Base-by-base conservation (phyloP, 2,888 invertebrate genomes). In the Polylopha cassiicola region DNA sequence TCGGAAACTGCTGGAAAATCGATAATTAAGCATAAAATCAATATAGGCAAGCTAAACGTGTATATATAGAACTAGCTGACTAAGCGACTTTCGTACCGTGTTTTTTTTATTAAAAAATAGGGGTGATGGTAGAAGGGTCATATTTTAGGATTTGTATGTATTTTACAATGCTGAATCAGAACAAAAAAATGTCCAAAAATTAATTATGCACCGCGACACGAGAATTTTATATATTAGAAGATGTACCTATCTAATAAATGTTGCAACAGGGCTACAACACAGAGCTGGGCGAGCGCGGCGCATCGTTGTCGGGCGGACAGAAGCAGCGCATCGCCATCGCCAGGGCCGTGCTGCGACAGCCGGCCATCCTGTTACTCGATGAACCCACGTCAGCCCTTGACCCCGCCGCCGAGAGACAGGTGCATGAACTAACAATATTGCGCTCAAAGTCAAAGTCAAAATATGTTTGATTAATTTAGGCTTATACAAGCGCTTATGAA, bases 341-440 rank as follows among this genome's bases (percentile, higher is more conserved):
- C 0, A 82, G 95, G 32, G 94, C 95, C 0, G 68, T 95, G 26
- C 87, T 95, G 4, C 77, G 92, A 18, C 82, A 89, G 45, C 95
- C 95, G 0, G 88, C 87, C 26, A 87, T 95, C 21, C 76, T 93
- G 32, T 72, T 93, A 36, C 74, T 93, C 46, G 95, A 95, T 61
- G 95, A 95, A 68, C 95, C 94, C 0, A 95, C 95, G 0, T 94
- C 94, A 0, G 95, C 95, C 0, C 73, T 95, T 38, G 95, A 95
- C 74, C 89, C 92, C 2, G 89, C 91, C 39, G 92, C 92, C 18
- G 95, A 95, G 70, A 86, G 89, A 20, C 89, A 87, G 48, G 94
- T 94, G 2, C 11, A 7, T n/a, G 13, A 13, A n/a, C n/a, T n/a
- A n/a, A n/a, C n/a, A n/a, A n/a, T n/a, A n/a, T n/a, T n/a, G n/a